phyloP scores from a whole-genome alignment of 2,797 vertebrate species.

The Sus cebifrons region DNA sequence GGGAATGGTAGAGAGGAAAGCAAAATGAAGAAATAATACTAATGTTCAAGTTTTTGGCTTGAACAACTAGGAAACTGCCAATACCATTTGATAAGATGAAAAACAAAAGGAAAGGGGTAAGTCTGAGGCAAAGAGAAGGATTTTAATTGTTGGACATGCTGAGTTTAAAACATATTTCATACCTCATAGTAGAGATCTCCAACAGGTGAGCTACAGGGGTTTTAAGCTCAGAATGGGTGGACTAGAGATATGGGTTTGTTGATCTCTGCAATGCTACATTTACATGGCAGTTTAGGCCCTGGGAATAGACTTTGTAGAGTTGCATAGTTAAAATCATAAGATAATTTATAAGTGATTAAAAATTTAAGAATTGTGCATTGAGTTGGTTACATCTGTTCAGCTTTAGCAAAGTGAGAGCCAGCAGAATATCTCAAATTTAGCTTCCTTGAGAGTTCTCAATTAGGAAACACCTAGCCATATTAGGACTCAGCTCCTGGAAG shows the following conservation, averaged over 20 bases:
- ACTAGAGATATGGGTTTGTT: background rate
- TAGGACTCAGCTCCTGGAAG: background rate
- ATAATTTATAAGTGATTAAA: slow-evolving; percentile 23
- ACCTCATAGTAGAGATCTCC: background rate
- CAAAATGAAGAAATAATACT: background rate
- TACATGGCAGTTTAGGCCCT: background rate
- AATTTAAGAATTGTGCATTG: slow-evolving; percentile 19
- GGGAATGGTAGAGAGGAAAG: background rate
- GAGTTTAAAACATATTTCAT: background rate
- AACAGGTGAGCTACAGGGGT: background rate
- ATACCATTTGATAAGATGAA: background rate
- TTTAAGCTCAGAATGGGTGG: background rate
- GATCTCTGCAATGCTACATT: background rate
- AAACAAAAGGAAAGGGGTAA: background rate
- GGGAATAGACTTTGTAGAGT: background rate
- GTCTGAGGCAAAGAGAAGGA: background rate
- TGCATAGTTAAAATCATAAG: background rate
- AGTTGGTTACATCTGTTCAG: background rate
- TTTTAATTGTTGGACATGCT: background rate
- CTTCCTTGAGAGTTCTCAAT: background rate
- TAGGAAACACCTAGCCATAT: background rate
- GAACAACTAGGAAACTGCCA: background rate
- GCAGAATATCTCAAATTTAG: background rate
- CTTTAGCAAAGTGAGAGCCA: background rate
- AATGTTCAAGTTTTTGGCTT: background rate